Conservation (phyloP, 1,140 invertebrate species). For the Charaxes varanes region DNA sequence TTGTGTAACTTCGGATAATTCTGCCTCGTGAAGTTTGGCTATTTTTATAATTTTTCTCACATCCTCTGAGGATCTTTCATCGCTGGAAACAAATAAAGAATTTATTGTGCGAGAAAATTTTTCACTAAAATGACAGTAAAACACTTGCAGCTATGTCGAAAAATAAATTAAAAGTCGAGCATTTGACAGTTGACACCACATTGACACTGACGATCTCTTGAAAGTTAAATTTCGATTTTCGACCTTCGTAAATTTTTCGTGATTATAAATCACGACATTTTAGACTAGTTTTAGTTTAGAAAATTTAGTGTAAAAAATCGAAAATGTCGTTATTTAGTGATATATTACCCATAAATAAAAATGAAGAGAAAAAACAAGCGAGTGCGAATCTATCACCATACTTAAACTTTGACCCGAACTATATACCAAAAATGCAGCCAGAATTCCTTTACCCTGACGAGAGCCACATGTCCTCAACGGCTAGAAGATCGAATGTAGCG, state of each 20-base stretch:
- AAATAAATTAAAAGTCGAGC: neutral
- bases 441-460: slow-evolving; percentile 95
- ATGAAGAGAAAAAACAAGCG: slow-evolving; percentile 49
- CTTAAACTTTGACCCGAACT: slow-evolving; percentile 92
- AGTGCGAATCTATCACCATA: slow-evolving; percentile 86
- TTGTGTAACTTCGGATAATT: slow-evolving; percentile 79
- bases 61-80: slow-evolving; percentile 73
- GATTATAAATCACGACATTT: slow-evolving; percentile 33
- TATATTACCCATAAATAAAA: slow-evolving; percentile 54
- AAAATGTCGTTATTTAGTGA: slow-evolving; percentile 66
- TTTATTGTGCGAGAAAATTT: too few species aligned
- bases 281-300: slow-evolving; percentile 42
- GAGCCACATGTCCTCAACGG: slow-evolving; percentile 68
- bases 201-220: slow-evolving; percentile 8
- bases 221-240: slow-evolving; percentile 28
- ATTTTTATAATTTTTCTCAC: slow-evolving; percentile 78
- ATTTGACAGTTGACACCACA: slow-evolving; percentile 12
- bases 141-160: neutral
- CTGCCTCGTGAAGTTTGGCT: slow-evolving; percentile 80
- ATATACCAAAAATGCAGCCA: slow-evolving; percentile 86
- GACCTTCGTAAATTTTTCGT: slow-evolving; percentile 42
- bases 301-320: slow-evolving; percentile 38
- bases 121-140: too few species aligned
- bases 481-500: slow-evolving; percentile 79
- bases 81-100: slow-evolving; percentile 50